These are phyloP conservation scores for Thalassoma bifasciatum DNA, from an alignment of 2,113 vertebrate species.

Conservation along the genomic window DNA sequence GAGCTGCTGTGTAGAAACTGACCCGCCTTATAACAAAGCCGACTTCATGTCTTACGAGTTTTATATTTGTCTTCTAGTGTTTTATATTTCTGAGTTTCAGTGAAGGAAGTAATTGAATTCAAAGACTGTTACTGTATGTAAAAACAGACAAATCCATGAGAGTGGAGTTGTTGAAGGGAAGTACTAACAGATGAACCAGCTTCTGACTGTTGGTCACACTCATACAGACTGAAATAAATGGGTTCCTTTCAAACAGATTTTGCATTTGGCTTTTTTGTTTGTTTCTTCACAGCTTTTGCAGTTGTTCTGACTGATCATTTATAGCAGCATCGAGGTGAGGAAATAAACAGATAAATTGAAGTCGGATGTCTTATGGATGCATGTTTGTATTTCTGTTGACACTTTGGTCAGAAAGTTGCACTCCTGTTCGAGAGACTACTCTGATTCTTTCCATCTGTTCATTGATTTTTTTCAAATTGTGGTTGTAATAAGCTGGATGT, in stretches of 20 bases:
- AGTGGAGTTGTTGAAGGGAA: neutral
- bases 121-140: neutral
- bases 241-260: neutral
- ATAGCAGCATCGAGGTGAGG: too few relatives aligned
- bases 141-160: neutral
- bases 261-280: neutral
- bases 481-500: too few relatives aligned
- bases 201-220: neutral
- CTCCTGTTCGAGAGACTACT: too few relatives aligned
- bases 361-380: neutral
- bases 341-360: neutral
- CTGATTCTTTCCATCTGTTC: too few relatives aligned
- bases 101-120: neutral
- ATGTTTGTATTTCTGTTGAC: neutral
- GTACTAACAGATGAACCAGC: neutral
- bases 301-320: neutral
- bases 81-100: neutral
- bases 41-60: conserved; percentile 14
- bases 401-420: neutral
- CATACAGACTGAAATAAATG: conserved; percentile 12
- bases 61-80: neutral
- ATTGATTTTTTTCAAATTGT: too few relatives aligned
- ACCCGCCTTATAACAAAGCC: neutral
- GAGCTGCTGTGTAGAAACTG: too few relatives aligned
- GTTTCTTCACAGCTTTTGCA: neutral